Conservation (phyloP, 2,113 vertebrate genomes). For the Australoheros scitulus region DNA sequence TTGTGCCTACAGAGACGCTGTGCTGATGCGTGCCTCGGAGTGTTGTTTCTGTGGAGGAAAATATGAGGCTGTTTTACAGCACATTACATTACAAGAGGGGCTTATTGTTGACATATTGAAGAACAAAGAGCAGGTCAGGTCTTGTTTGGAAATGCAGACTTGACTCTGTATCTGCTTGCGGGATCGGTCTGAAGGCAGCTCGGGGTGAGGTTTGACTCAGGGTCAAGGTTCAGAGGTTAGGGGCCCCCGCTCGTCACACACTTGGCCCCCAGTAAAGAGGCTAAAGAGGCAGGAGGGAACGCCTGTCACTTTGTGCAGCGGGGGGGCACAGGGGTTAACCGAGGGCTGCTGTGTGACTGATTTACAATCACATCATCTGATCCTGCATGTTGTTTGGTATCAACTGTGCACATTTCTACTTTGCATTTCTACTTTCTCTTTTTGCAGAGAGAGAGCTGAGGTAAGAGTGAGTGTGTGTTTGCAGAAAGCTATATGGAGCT, state of each 20-base stretch:
- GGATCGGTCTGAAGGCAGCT: constrained; percentile 32
- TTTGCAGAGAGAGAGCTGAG: not conserved
- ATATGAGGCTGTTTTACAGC: constrained; percentile 4
- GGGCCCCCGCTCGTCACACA: constrained; percentile 38
- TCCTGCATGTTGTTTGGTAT: constrained; percentile 32
- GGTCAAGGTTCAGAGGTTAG: constrained; percentile 68
- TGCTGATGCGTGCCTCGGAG: constrained; percentile 19
- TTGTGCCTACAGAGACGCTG: constrained; percentile 25
- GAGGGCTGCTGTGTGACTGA: constrained; percentile 17
- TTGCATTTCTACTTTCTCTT: not conserved
- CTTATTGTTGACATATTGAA: constrained; percentile 17
- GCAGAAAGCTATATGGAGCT: not conserved
- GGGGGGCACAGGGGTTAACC: constrained; percentile 54
- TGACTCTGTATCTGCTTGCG: constrained; percentile 39
- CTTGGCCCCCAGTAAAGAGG: constrained; percentile 55
- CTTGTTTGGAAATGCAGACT: constrained; percentile 66
- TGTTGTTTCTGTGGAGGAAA: constrained; percentile 38
- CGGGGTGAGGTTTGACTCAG: constrained; percentile 18
- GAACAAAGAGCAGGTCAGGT: constrained; percentile 46
- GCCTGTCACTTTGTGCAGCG: constrained; percentile 28
- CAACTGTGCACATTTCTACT: not conserved
- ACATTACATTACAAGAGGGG: constrained; percentile 4
- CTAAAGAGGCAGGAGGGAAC: constrained; percentile 66
- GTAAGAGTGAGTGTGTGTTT: constrained; percentile 9
- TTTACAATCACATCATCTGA: constrained; percentile 31